Conservation (phyloP, 2,113 vertebrate genomes). For the Tragelaphus scriptus region DNA sequence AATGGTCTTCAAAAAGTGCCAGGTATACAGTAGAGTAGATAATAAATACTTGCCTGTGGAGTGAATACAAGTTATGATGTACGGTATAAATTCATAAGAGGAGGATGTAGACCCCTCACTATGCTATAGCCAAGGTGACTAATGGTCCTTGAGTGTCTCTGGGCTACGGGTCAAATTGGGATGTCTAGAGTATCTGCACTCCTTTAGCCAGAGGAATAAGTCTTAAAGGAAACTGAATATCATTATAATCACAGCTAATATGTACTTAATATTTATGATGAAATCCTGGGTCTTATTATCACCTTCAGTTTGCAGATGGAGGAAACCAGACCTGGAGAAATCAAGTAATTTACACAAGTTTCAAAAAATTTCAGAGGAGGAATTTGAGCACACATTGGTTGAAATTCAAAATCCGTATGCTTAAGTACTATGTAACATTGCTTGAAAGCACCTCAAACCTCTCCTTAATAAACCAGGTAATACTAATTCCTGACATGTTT, state of each 20-base stretch:
- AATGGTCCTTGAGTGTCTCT: not conserved
- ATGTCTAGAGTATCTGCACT: not conserved
- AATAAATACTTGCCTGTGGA: not conserved
- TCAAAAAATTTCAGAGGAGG: not conserved
- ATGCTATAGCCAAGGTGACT: not conserved
- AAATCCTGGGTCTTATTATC: not conserved
- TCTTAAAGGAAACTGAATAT: not conserved
- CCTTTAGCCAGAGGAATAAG: not conserved
- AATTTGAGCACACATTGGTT: not conserved
- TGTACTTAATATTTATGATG: not conserved
- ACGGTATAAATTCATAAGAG: not conserved
- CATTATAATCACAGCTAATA: not conserved
- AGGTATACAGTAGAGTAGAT: not conserved
- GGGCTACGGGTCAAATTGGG: not conserved
- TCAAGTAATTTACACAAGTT: not conserved
- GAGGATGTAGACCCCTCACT: not conserved
- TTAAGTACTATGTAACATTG: not conserved
- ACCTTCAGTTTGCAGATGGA: not conserved
- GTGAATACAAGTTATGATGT: not conserved
- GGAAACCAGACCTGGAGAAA: not conserved
- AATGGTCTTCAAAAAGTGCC: not conserved
- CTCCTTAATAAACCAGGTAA: not conserved
- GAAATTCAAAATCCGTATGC: not conserved
- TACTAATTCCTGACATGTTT: not conserved
- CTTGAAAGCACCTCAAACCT: not conserved